phyloP scores from a whole-genome alignment of 2,113 vertebrate genomes.

The Ammospiza nelsoni region DNA sequence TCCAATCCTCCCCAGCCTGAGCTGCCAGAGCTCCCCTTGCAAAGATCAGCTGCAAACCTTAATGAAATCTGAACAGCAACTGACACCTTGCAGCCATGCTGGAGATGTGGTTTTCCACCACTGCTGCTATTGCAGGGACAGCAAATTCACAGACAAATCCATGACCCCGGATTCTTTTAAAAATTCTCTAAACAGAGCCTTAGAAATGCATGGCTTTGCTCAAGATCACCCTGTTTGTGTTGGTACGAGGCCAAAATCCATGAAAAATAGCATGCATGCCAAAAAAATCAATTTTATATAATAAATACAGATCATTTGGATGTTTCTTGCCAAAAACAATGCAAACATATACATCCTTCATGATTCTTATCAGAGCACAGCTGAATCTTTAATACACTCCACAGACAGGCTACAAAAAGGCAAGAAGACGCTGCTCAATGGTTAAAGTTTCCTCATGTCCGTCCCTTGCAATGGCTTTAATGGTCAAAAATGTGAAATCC shows the following conservation, averaged over 20 bases:
- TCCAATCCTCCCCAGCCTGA: background rate
- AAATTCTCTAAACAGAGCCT: slow-evolving; percentile 56
- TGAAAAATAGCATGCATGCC: slow-evolving; percentile 53
- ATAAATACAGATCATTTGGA: slow-evolving; percentile 61
- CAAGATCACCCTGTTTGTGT: slow-evolving; percentile 65
- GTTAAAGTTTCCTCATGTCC: background rate
- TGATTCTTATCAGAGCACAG: slow-evolving; percentile 64
- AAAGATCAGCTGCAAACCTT: background rate
- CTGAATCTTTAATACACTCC: slow-evolving; percentile 44
- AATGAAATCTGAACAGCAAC: background rate
- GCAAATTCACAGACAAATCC: slow-evolving; percentile 28
- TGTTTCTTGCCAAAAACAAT: slow-evolving; percentile 68
- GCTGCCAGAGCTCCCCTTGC: background rate
- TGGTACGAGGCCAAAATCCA: slow-evolving; percentile 58
- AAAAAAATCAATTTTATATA: slow-evolving; percentile 68
- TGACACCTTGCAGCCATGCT: background rate
- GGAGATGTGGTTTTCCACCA: slow-evolving; percentile 1
- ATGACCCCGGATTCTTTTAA: background rate
- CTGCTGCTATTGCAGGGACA: background rate
- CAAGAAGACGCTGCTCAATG: background rate
- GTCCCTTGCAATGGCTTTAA: background rate
- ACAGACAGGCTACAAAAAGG: slow-evolving; percentile 31
- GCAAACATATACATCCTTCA: slow-evolving; percentile 67
- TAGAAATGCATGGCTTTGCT: slow-evolving; percentile 58
- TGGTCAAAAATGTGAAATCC: background rate